These are phyloP conservation scores for Harpagoxenus sublaevis DNA, from an alignment of 2,888 invertebrate genomes.

Conservation along the genomic window DNA sequence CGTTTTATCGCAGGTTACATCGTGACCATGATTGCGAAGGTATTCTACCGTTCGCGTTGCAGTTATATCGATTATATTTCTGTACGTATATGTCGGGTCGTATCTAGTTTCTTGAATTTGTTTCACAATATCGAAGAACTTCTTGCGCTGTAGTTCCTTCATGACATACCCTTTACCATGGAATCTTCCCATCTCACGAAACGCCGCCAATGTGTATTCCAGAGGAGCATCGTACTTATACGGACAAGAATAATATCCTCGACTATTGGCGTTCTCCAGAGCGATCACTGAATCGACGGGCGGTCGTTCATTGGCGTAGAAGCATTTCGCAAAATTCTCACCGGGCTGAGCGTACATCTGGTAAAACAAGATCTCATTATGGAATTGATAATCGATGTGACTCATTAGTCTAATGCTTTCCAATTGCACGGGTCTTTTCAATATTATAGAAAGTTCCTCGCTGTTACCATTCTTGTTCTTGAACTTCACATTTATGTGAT, in stretches of 20 bases:
- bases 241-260: conserved; percentile 70
- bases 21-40: conserved; percentile 68
- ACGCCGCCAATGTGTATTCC: conserved; percentile 76
- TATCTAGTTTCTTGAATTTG: conserved; percentile 70
- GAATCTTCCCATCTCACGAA: conserved; percentile 79
- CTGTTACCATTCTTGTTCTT: background rate
- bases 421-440: conserved; percentile 62
- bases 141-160: conserved; percentile 70
- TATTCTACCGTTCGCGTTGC: conserved; percentile 67
- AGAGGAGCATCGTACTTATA: conserved; percentile 66
- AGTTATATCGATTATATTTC: conserved; percentile 1
- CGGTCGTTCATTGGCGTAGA: conserved; percentile 61
- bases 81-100: background rate
- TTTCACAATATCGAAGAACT: conserved; percentile 72
- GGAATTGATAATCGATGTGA: conserved; percentile 67
- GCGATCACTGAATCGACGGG: conserved; percentile 69
- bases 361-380: conserved; percentile 83
- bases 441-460: conserved; percentile 57
- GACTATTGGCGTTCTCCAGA: conserved; percentile 74
- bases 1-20: conserved; percentile 67
- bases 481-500: conserved; percentile 67
- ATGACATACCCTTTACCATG: conserved; percentile 79
- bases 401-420: fast-evolving
- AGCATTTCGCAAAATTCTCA: conserved; percentile 63
- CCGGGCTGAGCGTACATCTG: conserved; percentile 57